A percentile compares a stretch with the other conserved stretches of the same genome.
Evolutionary conservation across 2,797 vertebrate genomes (phyloP).

Genomic region (Gouania willdenowi): DNA sequence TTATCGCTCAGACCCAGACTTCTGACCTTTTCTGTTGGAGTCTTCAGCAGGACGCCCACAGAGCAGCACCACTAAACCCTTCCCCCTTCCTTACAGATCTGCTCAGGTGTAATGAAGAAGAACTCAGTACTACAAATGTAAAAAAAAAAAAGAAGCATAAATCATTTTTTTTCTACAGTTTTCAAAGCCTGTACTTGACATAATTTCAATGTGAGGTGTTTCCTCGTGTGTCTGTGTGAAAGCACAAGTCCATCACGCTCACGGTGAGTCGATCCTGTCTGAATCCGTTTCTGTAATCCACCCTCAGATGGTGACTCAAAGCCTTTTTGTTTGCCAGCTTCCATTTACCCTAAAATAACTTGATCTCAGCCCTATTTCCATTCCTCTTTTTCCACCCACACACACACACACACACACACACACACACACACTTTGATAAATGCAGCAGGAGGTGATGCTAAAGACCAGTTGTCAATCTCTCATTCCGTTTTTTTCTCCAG

Average conservation of each 20-base stretch:
- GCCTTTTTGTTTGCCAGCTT: constrained; percentile 67
- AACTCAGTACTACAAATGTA: too few relatives aligned
- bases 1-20: too few relatives aligned
- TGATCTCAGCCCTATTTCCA: constrained; percentile 67
- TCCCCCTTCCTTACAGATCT: too few relatives aligned
- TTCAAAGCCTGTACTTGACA: too few relatives aligned
- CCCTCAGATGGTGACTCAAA: constrained; percentile 69
- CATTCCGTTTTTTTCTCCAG: background rate
- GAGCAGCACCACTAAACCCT: too few relatives aligned
- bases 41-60: too few relatives aligned
- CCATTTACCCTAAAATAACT: constrained; percentile 73
- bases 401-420: constrained; percentile 47
- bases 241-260: constrained; percentile 9
- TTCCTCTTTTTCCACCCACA: constrained; percentile 62
- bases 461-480: constrained; percentile 33
- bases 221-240: background rate
- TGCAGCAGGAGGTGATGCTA: constrained; percentile 32
- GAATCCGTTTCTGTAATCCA: constrained; percentile 40
- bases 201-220: too few relatives aligned
- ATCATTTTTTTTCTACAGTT: too few relatives aligned
- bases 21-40: too few relatives aligned
- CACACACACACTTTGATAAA: constrained; percentile 47
- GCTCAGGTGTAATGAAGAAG: too few relatives aligned
- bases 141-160: too few relatives aligned
- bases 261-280: constrained; percentile 30